Base-by-base conservation (phyloP, 64 coral and sea anemone genomes). In the Stichodactyla helianthus region DNA sequence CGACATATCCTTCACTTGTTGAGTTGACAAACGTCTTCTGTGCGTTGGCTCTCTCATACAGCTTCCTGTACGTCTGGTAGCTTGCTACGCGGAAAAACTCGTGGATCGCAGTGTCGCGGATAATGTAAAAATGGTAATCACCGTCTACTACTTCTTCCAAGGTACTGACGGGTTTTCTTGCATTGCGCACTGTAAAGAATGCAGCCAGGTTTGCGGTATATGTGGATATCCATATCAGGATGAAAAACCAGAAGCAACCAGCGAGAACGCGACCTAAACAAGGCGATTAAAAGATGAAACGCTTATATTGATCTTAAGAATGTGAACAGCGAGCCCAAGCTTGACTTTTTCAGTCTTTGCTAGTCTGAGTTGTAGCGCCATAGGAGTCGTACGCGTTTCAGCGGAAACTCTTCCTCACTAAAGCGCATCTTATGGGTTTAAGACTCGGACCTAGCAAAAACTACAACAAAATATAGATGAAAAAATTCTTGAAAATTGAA, bases 151-250 rank as follows among this genome's bases (percentile, higher is more conserved):
- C 93, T 16, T 95, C 93, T 77, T 95, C 93, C 10, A 95, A 54
- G 12, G 87, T 91, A 3, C 89, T 84, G 56, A 95, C 82, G 20
- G 89, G 85, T 60, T 86, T 91, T 25, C 89, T 88, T 4, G 86
- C 89, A 60, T 91, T 95, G 7, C 90, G 90, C 2, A 91, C 93
- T 0, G 93, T 95, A 6, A 95, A 85, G 53, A 95, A 95, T 4
- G 93, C 93, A 10, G 93, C 93, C 6, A 95, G 83, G 71, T 95
- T 95, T 2, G 93, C 93, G 0, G 93, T 95, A 82, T 95, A 95
- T 16, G 93, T 95, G 12, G 93, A 95, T 18, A 95, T 95, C 93
- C 93, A 95, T 53, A 95, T 90, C 13, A 95, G 89, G 15, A 95
- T 95, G 35, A 89, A 95, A 13, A 95, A 95, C 93, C 93, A 95